These are phyloP conservation scores for Nebria salina DNA, from an alignment of 2,888 invertebrate genomes.

Conservation along the genomic window DNA sequence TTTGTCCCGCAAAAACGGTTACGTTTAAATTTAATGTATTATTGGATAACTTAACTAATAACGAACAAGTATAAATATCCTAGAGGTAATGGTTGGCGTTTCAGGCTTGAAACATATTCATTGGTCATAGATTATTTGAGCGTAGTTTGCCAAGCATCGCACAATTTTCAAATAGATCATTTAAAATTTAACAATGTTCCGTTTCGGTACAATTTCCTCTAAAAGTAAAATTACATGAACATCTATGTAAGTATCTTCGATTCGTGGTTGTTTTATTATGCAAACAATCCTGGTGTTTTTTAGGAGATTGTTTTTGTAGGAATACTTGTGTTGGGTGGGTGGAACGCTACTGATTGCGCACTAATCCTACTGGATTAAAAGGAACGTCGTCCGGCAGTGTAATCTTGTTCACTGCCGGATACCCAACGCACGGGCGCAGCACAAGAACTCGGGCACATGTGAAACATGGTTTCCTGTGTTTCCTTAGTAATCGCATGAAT, in stretches of 20 bases:
- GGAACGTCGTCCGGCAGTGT: conserved; percentile 34
- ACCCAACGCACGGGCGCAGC: conserved; percentile 7
- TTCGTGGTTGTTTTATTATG: neutral
- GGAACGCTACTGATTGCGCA: conserved; percentile 33
- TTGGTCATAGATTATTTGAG: no score
- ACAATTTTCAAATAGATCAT: no score
- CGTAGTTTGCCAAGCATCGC: no score
- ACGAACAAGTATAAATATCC: neutral
- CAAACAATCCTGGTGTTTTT: neutral
- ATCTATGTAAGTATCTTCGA: neutral
- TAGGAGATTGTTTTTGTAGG: neutral
- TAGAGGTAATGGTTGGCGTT: no score
- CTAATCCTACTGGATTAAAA: conserved; percentile 42
- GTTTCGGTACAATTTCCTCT: no score
- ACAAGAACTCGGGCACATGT: conserved; percentile 38
- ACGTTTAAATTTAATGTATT: neutral
- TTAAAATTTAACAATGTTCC: no score
- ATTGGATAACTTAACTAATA: neutral
- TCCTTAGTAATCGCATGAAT: conserved; percentile 19
- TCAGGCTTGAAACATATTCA: no score
- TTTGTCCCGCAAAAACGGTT: neutral
- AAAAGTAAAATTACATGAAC: no score
- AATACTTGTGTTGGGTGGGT: neutral
- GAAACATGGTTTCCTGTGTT: conserved; percentile 37
- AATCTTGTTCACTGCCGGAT: conserved; percentile 38